These are phyloP conservation scores for Drosophila emarginata DNA, from an alignment of 2,888 invertebrate species.

Conservation along the genomic window DNA sequence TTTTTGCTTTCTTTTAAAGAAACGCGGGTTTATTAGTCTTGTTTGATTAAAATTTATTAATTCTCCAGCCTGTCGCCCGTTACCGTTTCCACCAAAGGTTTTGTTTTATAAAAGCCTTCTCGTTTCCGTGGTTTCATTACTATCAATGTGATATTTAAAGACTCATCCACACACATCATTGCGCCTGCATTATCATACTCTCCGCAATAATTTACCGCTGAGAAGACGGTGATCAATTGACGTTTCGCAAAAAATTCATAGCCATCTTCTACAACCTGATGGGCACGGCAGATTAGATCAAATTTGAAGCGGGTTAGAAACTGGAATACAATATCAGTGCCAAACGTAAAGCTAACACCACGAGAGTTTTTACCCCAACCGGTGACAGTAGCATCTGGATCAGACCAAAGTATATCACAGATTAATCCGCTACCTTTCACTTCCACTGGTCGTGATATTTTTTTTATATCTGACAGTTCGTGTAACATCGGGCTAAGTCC, in stretches of 20 bases:
- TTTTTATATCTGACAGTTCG: slow-evolving; percentile 97
- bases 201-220: slow-evolving; percentile 97
- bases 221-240: slow-evolving; percentile 85
- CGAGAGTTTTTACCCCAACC: slow-evolving; percentile 99
- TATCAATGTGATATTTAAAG: slow-evolving; percentile 28
- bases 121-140: slow-evolving; percentile 27
- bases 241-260: slow-evolving; percentile 35
- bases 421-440: slow-evolving; percentile 97
- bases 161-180: slow-evolving; percentile 75
- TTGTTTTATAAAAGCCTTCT: not conserved
- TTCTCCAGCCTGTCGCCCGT: not conserved
- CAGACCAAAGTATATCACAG: slow-evolving; percentile 98
- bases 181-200: slow-evolving; percentile 92
- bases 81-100: not conserved
- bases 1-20: no score
- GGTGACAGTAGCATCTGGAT: slow-evolving; percentile 97
- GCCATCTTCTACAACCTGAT: slow-evolving; percentile 83
- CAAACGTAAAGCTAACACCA: slow-evolving; percentile 99
- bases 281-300: slow-evolving; percentile 99
- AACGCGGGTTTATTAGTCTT: no score
- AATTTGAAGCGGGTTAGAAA: slow-evolving; percentile 99
- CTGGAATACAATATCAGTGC: slow-evolving; percentile 98
- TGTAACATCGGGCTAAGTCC: slow-evolving; percentile 95
- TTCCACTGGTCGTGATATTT: slow-evolving; percentile 98
- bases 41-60: not conserved